Conservation (phyloP, 2,113 vertebrate species). For the Mus spicilegus region DNA sequence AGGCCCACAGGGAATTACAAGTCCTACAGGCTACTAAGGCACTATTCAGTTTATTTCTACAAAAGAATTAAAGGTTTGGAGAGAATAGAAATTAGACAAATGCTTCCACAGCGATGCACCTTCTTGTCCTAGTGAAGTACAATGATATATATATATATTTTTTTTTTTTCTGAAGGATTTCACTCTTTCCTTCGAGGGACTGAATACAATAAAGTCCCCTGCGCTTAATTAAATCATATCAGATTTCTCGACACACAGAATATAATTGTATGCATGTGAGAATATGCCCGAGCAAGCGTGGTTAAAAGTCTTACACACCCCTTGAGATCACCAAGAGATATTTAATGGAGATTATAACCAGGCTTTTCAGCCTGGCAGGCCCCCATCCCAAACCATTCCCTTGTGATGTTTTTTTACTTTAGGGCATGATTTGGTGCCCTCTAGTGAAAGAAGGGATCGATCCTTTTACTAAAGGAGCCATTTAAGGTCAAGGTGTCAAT, state of each 20-base stretch:
- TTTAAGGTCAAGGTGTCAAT: conserved; percentile 2
- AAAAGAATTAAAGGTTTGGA: conserved; percentile 26
- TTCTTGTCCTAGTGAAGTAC: background rate
- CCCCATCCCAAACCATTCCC: background rate
- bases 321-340: conserved; percentile 5
- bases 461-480: background rate
- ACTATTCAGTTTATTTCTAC: background rate
- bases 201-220: conserved; percentile 13
- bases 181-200: conserved; percentile 28
- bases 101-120: background rate
- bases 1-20: background rate
- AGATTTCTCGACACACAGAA: conserved; percentile 25
- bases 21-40: background rate
- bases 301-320: background rate
- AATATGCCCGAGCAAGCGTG: conserved; percentile 26
- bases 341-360: background rate
- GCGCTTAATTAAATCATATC: conserved; percentile 68
- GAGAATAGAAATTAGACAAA: conserved; percentile 48
- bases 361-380: background rate
- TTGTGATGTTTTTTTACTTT: background rate
- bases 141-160: background rate
- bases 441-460: conserved; percentile 11
- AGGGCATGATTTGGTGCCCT: conserved; percentile 65
- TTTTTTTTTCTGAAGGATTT: conserved; percentile 40
- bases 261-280: conserved; percentile 54